Base-by-base conservation (phyloP, 2,888 invertebrate genomes). In the Craniophora ligustri region DNA sequence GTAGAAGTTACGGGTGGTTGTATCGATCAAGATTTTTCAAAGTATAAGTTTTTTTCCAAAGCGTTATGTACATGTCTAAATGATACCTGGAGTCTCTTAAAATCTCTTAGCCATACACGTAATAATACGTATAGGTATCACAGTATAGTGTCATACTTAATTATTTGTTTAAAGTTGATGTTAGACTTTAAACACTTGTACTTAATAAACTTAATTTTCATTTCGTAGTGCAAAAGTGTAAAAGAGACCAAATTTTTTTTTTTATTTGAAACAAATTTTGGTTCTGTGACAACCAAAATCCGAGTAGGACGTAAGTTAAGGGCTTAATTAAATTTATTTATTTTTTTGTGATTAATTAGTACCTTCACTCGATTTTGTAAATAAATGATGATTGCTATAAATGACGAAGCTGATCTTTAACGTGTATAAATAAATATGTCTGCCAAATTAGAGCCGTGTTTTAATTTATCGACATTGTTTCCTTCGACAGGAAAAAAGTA, bases 381-480 rank as follows among this genome's bases (percentile, higher is more conserved):
- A 92, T 92, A 92, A 75, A 84, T 86, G 85, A 88, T n/a, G n/a
- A 83, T 83, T 87, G 90, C 92, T 91, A 88, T 88, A 86, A 86
- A 88, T 86, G 87, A 89, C 81, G 84, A 86, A 84, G 91, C 91
- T 92, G 89, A 88, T 88, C 82, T 88, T 91, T 88, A 89, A 89
- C 87, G 86, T 89, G 88, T 92, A 92, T 89, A 86, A 92, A 91
- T 92, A 92, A 92, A 92, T 91, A 92, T 91, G 91, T 93, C 92
- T 92, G 93, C 93, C 93, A 93, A 93, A 93, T 92, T 88, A 89
- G 13, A 67, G 65, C 66, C 61, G 75, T 80, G 73, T 80, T 85
- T 89, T 85, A 70, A 82, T 87, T 84, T 78, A 51, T 68, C 16
- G 40, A 59, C 34, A 49, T 62, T 47, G 50, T 46, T 40, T 30